Conservation (phyloP, 1,140 invertebrate species). For the Laodelphax striatellus region DNA sequence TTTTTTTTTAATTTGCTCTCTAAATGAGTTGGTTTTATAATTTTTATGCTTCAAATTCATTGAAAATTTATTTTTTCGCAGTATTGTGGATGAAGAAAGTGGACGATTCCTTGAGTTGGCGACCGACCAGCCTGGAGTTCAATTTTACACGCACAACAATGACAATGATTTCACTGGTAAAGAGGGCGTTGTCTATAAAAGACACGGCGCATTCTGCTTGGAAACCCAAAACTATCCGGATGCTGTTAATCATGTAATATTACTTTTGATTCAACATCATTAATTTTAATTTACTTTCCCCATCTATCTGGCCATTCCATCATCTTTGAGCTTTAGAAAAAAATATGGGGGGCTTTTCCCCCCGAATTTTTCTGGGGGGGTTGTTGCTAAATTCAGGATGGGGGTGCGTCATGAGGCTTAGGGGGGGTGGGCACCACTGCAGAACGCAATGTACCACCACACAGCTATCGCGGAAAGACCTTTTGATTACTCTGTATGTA, state of each 20-base stretch:
- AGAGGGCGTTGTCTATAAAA: conserved; percentile 49
- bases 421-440: too few relatives aligned
- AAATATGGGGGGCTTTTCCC: too few relatives aligned
- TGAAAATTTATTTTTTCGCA: conserved; percentile 9
- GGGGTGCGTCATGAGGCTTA: too few relatives aligned
- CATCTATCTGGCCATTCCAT: background rate
- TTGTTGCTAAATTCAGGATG: too few relatives aligned
- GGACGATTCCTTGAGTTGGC: conserved; percentile 43
- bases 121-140: conserved; percentile 78
- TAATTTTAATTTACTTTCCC: background rate
- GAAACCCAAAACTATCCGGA: conserved; percentile 91
- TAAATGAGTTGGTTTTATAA: too few relatives aligned
- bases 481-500: background rate
- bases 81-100: conserved; percentile 8
- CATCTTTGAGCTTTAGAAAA: too few relatives aligned
- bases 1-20: too few relatives aligned
- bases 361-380: too few relatives aligned
- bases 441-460: background rate
- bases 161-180: conserved; percentile 46
- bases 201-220: conserved; percentile 74
- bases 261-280: background rate
- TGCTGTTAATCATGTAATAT: conserved; percentile 67
- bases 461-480: background rate
- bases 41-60: too few relatives aligned
- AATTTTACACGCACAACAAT: conserved; percentile 65